phyloP scores from a whole-genome alignment of 2,797 vertebrate species.

The Denticeps clupeoides region DNA sequence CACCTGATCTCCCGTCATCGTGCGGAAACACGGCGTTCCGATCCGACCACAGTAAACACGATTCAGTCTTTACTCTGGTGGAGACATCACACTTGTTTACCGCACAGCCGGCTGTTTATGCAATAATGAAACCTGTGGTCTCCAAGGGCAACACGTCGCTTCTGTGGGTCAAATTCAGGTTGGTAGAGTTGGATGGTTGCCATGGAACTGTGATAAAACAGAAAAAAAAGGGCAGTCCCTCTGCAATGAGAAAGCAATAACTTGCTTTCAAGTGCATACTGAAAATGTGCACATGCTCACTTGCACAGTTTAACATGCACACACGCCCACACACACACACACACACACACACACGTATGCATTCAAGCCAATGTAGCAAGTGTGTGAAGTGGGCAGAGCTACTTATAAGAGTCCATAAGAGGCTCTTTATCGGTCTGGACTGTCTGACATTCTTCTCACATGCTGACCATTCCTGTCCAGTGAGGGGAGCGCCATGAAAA shows the following conservation, averaged over 20 bases:
- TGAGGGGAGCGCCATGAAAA: conserved; percentile 16
- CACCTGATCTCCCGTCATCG: background rate
- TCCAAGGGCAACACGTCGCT: conserved; percentile 10
- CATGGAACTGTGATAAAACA: no score
- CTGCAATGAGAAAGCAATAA: no score
- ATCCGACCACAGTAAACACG: no score
- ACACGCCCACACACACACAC: background rate
- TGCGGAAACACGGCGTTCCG: no score
- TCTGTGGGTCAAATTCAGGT: no score
- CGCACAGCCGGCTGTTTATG: conserved; percentile 21
- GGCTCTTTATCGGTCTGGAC: conserved; percentile 21
- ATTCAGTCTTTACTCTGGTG: conserved; percentile 23
- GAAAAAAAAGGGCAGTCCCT: no score
- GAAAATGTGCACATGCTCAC: background rate
- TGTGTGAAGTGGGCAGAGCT: background rate
- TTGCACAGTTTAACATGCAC: background rate
- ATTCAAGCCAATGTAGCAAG: background rate
- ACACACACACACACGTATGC: background rate
- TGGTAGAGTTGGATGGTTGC: no score
- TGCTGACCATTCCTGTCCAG: conserved; percentile 19
- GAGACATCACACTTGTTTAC: conserved; percentile 17
- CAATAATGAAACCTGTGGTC: conserved; percentile 34
- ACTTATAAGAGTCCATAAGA: conserved; percentile 24
- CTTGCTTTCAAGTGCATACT: background rate
- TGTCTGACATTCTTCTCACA: conserved; percentile 27